A percentile compares a stretch with the other conserved stretches of the same genome.
Conservation (phyloP, 2,888 invertebrate species). For the Pantelozetes paolii region DNA sequence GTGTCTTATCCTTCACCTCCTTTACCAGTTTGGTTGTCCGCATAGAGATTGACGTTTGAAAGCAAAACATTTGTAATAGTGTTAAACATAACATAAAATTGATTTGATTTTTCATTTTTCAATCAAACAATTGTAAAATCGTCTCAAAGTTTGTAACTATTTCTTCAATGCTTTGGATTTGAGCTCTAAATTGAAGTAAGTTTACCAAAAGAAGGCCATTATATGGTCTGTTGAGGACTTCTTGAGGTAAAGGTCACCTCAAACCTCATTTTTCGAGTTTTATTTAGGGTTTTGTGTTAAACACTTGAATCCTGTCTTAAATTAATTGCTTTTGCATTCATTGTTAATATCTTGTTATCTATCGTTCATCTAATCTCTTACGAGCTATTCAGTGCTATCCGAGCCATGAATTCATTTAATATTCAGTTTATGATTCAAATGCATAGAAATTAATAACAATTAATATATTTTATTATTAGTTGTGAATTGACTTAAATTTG, state of each 20-base stretch:
- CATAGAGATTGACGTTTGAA: not conserved
- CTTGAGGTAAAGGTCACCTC: conserved; percentile 17
- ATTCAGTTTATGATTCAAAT: no score
- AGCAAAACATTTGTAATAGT: not conserved
- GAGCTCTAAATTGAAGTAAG: not conserved
- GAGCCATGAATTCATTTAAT: no score
- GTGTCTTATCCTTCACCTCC: not conserved
- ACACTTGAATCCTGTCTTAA: conserved; percentile 17
- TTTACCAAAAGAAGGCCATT: conserved; percentile 12
- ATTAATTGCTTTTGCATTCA: not conserved
- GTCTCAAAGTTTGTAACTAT: not conserved
- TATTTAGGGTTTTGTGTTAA: conserved; percentile 25
- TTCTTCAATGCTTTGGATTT: not conserved
- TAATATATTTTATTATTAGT: no score
- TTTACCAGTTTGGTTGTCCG: conserved; percentile 12
- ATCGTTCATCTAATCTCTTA: not conserved
- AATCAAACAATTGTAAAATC: not conserved
- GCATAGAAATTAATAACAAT: no score
- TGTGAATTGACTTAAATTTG: no score
- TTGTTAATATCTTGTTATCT: not conserved
- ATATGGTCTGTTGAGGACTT: conserved; percentile 1
- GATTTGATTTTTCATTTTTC: not conserved
- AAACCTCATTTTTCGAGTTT: conserved; percentile 26
- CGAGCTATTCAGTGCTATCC: no score
- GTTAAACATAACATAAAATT: not conserved